These are phyloP conservation scores for Drosophila nr. medialis DNA, from an alignment of 2,888 invertebrate species.

Conservation along the genomic window DNA sequence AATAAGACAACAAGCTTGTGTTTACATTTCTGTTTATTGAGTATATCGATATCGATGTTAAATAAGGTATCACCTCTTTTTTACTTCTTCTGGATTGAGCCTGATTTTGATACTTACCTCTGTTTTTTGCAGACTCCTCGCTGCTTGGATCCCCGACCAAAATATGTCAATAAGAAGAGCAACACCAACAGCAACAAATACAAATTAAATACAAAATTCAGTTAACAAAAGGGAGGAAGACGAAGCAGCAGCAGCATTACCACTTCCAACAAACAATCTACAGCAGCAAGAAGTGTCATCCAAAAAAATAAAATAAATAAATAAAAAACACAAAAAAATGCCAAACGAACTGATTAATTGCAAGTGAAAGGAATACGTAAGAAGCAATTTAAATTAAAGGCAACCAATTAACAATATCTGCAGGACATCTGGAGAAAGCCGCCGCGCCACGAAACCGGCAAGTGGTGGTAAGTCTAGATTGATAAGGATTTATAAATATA, in stretches of 20 bases:
- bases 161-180: constrained; percentile 7
- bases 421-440: constrained; percentile 33
- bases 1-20: not conserved
- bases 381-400: not conserved
- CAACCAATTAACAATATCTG: not conserved
- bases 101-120: not conserved
- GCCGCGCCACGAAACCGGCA: constrained; percentile 59
- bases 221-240: not conserved
- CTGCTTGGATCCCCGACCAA: constrained; percentile 20
- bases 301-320: not conserved
- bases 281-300: not conserved
- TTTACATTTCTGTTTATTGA: constrained; percentile 1
- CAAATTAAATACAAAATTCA: constrained; percentile 2
- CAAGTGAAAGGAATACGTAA: constrained; percentile 12
- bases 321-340: constrained; percentile 25
- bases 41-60: constrained; percentile 4
- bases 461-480: constrained; percentile 49
- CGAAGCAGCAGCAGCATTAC: not conserved
- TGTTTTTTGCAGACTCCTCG: constrained; percentile 26
- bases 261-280: not conserved
- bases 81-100: not conserved
- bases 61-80: not conserved
- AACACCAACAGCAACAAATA: constrained; percentile 7
- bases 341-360: constrained; percentile 18
- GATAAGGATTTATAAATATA: not conserved